These are phyloP conservation scores for Esox lucius DNA, from an alignment of 2,797 vertebrate genomes.

Conservation along the genomic window DNA sequence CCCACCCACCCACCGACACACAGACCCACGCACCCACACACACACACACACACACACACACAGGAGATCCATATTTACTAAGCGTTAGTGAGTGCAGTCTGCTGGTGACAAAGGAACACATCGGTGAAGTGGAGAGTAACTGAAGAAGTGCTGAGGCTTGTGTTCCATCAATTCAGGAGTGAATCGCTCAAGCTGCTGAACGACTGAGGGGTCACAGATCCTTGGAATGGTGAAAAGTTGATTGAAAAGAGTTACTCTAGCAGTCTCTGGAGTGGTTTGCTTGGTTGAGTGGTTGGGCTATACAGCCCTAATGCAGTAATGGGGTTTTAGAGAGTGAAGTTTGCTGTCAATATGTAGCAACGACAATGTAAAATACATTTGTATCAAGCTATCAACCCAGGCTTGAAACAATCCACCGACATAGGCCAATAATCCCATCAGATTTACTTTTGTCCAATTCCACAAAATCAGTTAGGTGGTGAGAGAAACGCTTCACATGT, in stretches of 20 bases:
- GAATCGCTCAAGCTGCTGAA: slow-evolving; percentile 56
- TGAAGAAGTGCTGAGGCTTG: slow-evolving; percentile 13
- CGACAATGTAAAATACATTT: not conserved
- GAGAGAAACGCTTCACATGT: not conserved
- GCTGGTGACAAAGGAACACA: slow-evolving; percentile 70
- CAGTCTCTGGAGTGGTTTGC: slow-evolving; percentile 1
- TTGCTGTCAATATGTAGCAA: not conserved
- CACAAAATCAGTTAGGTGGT: slow-evolving; percentile 1
- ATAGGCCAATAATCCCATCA: not conserved
- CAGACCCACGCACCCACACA: slow-evolving; percentile 13
- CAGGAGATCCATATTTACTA: slow-evolving; percentile 46
- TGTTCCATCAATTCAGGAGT: slow-evolving; percentile 59
- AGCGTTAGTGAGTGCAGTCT: slow-evolving; percentile 57
- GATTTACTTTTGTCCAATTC: not conserved
- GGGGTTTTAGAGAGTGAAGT: not conserved
- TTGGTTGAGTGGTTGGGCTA: not conserved
- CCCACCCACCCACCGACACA: slow-evolving; percentile 10
- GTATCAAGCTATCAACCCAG: not conserved
- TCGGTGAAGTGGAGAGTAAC: slow-evolving; percentile 41
- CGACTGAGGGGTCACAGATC: slow-evolving; percentile 24
- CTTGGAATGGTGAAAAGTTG: slow-evolving; percentile 32
- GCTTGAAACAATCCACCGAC: not conserved
- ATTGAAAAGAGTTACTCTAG: slow-evolving; percentile 56
- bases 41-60: slow-evolving; percentile 14
- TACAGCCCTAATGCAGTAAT: not conserved